Evolutionary conservation across 2,113 vertebrate species (phyloP), one percentile per base, ranked within the genome.

Genomic region (Rhinolophus sinicus): DNA sequence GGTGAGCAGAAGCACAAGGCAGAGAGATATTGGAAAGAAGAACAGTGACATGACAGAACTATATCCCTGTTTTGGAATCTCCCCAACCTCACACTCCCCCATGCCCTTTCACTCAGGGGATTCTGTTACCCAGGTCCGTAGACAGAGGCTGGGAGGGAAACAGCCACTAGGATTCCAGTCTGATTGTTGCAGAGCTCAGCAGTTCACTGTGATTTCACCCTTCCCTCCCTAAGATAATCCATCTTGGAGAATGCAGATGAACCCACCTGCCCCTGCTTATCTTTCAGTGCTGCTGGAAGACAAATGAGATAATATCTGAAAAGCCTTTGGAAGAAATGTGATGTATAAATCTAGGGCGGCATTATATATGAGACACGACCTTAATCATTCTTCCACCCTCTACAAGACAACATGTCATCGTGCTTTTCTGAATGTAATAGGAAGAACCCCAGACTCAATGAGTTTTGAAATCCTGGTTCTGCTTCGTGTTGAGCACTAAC

Each of bases 201-300:
- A 7, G 1, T 8, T 22, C 12, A 0, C 47, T 16, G 33, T 35
- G 69, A 56, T 69, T 60, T 47, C 24, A 30, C 28, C 28, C 50
- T 64, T 94, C 19, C 26, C 33, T 33, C 14, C 35, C 52, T 72
- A 44, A 5, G 21, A 50, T 30, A 12, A 91, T 80, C 35, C 7
- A 24, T 95, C 44, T 54, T n/a, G 7, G 47, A n/a, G 24, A 58
- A 83, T 76, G 44, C 58, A 72, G 69, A 67, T 72, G 78, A 89
- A 87, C 65, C 65, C 8, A 1, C 80, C 78, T 80, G 26, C 78
- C 70, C 77, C 70, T 75, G 22, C 30, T 89, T 80, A 86, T 73
- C 89, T 90, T 76, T 83, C 91, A 76, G 73, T 77, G 52, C 83
- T 84, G 38, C 85, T 52, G 67, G 58, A 88, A 96, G 95, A 97